A percentile compares a stretch with the other conserved stretches of the same genome.
These are phyloP conservation scores for Distichodus sexfasciatus DNA, from an alignment of 2,797 vertebrate species.

Conservation along the genomic window DNA sequence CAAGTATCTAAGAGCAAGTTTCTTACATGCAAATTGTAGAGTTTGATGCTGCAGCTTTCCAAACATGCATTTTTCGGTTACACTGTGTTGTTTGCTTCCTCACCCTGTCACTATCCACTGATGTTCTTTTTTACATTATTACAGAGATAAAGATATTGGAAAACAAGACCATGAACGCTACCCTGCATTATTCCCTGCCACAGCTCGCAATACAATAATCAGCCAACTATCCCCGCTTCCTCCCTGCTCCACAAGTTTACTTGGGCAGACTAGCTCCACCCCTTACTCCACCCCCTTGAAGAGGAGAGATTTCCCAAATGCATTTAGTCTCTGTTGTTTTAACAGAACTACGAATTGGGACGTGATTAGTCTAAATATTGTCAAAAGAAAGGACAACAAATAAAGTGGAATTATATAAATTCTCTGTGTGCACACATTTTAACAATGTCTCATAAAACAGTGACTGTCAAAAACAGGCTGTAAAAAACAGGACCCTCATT, in stretches of 20 bases:
- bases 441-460: slow-evolving; percentile 50
- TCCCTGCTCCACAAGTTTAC: slow-evolving; percentile 62
- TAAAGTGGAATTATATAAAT: slow-evolving; percentile 61
- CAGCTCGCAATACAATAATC: slow-evolving; percentile 68
- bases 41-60: slow-evolving; percentile 68
- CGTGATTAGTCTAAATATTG: slow-evolving; percentile 72
- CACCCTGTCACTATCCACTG: slow-evolving; percentile 40
- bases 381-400: slow-evolving; percentile 71
- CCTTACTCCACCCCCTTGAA: slow-evolving; percentile 55
- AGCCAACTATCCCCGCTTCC: slow-evolving; percentile 66
- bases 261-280: slow-evolving; percentile 64
- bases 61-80: slow-evolving; percentile 64
- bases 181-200: slow-evolving; percentile 65
- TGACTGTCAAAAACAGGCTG: slow-evolving; percentile 46
- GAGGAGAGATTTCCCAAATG: slow-evolving; percentile 60
- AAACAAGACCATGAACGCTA: slow-evolving; percentile 58
- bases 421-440: slow-evolving; percentile 49
- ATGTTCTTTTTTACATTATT: slow-evolving; percentile 56
- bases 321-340: slow-evolving; percentile 74
- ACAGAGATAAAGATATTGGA: slow-evolving; percentile 69
- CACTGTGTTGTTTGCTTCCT: slow-evolving; percentile 62
- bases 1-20: no score
- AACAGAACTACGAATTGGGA: slow-evolving; percentile 64
- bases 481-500: slow-evolving; percentile 41
- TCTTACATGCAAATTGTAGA: slow-evolving; percentile 57